Evolutionary conservation across 1,140 invertebrate genomes (phyloP), one percentile per base, ranked within the genome.

Genomic region (Cylas formicarius): DNA sequence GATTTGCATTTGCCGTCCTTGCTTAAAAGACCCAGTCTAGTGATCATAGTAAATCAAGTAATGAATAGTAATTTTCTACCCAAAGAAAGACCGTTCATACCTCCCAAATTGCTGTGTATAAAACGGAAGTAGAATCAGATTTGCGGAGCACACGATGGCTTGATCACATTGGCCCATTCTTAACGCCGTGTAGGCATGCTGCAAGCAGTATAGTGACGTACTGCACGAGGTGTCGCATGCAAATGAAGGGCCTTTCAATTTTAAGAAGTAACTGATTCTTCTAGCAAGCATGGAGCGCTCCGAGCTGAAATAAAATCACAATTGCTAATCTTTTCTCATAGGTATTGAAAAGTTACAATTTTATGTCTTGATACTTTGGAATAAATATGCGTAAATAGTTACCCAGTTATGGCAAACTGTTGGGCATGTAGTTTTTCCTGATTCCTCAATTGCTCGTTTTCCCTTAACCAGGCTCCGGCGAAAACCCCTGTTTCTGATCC

Each of bases 231-330:
- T 86, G 59, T 97, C 92, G 1, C 92, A 71, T 5, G 82, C 69
- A 64, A 83, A 86, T 37, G 88, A 90, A 0, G 90, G 90, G 19
- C 82, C 83, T 44, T 73, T 75, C 0, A 77, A 56, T 35, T 81
- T 79, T 7, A 86, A 56, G 63, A 72, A 78, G 44, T 84, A 84
- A 0, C 89, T 94, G 20, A 96, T 76, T 38, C 91, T 74, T 60
- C 94, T 92, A 1, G 90, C 84, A 63, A 95, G 77, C 89, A 96
- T 94, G 6, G 87, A 85, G 42, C 88, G 76, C 51, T 81, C 82
- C 66, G 90, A 92, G 22, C 78, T 78, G 11, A 23, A 47, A 44
- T 29, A 44, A 29, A 48, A 26, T 33, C 10, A 17, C n/a, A n/a
- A n/a, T n/a, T n/a, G n/a, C n/a, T n/a, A n/a, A n/a, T n/a, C n/a